Base-by-base conservation (phyloP, 2,113 vertebrate species). In the Colinus virginianus region DNA sequence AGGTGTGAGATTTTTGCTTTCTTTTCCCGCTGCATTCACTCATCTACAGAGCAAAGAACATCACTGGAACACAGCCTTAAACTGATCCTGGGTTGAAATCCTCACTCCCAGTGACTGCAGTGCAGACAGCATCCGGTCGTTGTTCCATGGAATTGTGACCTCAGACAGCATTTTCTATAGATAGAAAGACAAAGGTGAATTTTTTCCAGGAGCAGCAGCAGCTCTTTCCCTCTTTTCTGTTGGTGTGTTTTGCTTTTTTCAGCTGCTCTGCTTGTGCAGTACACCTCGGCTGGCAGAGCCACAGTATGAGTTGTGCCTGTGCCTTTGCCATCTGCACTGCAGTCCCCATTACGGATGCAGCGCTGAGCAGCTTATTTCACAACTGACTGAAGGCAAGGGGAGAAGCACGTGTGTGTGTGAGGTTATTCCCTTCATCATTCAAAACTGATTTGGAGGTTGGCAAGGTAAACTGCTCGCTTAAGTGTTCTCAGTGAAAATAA, bases 301-400 rank as follows among this genome's bases (percentile, higher is more conserved):
- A 71, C 78, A 71, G 93, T 61, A 32, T 13, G 67, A 80, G 82
- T 43, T 81, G 91, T 90, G 92, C 5, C 90, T 89, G 20, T 55
- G 94, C 90, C 70, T 70, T 38, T 94, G 93, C 92, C 93, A 94
- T 96, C 94, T 94, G 95, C 94, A 95, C 94, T 97, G 97, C 95
- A 96, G 93, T 92, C 87, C 95, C 96, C 92, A 95, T 97, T 97
- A 95, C 15, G 59, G 92, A 97, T 95, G 91, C 95, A 95, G 95
- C 4, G 36, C 94, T 72, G 87, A 96, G 93, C 84, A 84, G 90
- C 95, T 92, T 85, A 81, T 96, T 96, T 97, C 95, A 94, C 95
- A 97, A 93, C 58, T 55, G 91, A 72, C 88, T 95, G 93, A 90
- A 90, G 94, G 34, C 82, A 28, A 89, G 87, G 78, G 71, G n/a